Base-by-base conservation (phyloP, 2,888 invertebrate genomes). In the Creontiades dilutus region DNA sequence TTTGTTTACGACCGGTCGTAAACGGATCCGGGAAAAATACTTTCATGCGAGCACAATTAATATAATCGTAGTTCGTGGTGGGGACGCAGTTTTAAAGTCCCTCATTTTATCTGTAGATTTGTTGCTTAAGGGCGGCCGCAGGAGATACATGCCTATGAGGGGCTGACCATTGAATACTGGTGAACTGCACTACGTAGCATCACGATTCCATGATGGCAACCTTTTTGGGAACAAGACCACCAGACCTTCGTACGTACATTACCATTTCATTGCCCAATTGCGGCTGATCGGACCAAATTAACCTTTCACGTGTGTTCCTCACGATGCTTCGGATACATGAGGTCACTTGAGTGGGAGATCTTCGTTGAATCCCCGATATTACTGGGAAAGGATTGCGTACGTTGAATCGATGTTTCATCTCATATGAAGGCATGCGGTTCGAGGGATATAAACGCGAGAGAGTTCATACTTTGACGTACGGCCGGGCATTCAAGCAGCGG, bases 261-360 rank as follows among this genome's bases (percentile, higher is more conserved):
- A 57, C 57, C 61, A 57, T 85, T 85, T 61, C 37, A 46, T 86
- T 86, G 86, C 86, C 14, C 86, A 86, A 86, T 75, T 86, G 48
- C 57, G 85, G 86, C 86, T 86, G 68, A 47, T 75, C 75, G 37
- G 86, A 46, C 75, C 86, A 75, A 86, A 86, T 86, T 86, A 86
- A 86, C 86, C 86, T 86, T 86, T 86, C 86, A 86, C 86, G 86
- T 86, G 86, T 86, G 86, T 28, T 85, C 28, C 57, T 85, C 85
- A 85, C 52, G 37, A 57, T 28, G 27, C 27, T 57, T 37, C 37
- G 48, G 55, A 55, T 52, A 57, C 84, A 55, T 84, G 84, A 84
- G 84, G 55, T 48, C 55, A 84, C 52, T 84, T 57, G 78, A 46
- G 46, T 46, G 19, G 37, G 46, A 47, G 47, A 78, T 47, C 37